These are phyloP conservation scores for Caenorhabditis becei DNA, from an alignment of 2,888 invertebrate species.

Conservation along the genomic window DNA sequence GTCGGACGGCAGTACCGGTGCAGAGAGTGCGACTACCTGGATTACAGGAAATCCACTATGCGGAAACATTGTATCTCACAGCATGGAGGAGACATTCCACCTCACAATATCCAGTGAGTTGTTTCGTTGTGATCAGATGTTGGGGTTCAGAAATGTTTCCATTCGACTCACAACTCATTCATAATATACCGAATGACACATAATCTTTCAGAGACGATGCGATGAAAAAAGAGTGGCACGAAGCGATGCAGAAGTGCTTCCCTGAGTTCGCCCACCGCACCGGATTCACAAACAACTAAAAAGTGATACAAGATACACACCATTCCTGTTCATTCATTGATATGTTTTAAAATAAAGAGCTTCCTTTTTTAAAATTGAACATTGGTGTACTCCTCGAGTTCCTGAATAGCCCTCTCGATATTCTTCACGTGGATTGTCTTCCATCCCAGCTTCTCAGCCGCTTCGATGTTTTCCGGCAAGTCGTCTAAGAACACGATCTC, in stretches of 20 bases:
- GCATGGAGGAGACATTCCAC: constrained; percentile 63
- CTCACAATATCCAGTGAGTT: constrained; percentile 60
- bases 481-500: constrained; percentile 75
- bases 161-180: not conserved
- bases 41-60: constrained; percentile 67
- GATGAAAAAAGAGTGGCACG: constrained; percentile 64
- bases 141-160: too few species aligned
- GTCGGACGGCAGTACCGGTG: constrained; percentile 58
- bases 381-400: constrained; percentile 33
- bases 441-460: constrained; percentile 72
- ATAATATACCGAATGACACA: too few species aligned
- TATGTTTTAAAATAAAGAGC: constrained; percentile 2
- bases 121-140: too few species aligned
- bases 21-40: constrained; percentile 55
- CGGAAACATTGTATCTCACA: constrained; percentile 57
- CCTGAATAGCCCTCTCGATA: constrained; percentile 43
- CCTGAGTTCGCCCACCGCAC: constrained; percentile 65
- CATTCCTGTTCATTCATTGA: constrained; percentile 41
- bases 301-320: constrained; percentile 9
- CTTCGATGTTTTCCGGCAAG: constrained; percentile 69
- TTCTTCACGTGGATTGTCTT: constrained; percentile 63
- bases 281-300: constrained; percentile 42
- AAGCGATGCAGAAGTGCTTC: constrained; percentile 63
- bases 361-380: constrained; percentile 19
- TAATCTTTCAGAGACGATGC: constrained; percentile 48